Evolutionary conservation across 2,888 invertebrate species (phyloP).

Genomic region (Brachynemurus nebulosus): DNA sequence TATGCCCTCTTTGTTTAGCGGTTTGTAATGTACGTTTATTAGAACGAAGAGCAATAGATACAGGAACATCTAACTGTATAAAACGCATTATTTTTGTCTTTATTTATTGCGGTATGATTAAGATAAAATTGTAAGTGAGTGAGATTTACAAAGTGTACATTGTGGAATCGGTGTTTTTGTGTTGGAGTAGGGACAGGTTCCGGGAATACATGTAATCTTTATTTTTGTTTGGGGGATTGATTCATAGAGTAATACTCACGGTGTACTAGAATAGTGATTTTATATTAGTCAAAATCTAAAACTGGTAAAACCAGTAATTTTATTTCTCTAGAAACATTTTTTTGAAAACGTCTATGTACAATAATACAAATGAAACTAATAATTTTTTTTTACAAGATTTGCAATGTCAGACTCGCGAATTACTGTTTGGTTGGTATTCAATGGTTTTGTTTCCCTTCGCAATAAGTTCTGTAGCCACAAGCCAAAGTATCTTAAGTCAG

Average conservation of each 20-base stretch:
- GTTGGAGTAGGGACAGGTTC: slow-evolving; percentile 2
- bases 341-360: too few species aligned
- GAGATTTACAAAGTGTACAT: background rate
- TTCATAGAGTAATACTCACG: background rate
- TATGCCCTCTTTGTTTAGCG: background rate
- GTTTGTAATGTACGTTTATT: background rate
- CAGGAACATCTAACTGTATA: background rate
- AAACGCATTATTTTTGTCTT: slow-evolving; percentile 1
- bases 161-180: background rate
- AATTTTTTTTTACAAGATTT: too few species aligned
- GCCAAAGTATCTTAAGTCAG: too few species aligned
- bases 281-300: too few species aligned
- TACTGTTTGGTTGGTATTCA: too few species aligned
- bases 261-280: background rate
- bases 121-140: background rate
- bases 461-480: too few species aligned
- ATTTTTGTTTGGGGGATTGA: background rate
- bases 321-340: too few species aligned
- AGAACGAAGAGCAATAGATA: background rate
- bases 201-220: background rate
- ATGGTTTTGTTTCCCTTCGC: too few species aligned
- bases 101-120: background rate
- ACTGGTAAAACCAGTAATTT: too few species aligned
- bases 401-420: too few species aligned
- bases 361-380: too few species aligned